Percentiles rank a stretch among this genome's conserved stretches.
phyloP scores from a whole-genome alignment of 2,888 invertebrate genomes.

The Lochmaea crataegi region DNA sequence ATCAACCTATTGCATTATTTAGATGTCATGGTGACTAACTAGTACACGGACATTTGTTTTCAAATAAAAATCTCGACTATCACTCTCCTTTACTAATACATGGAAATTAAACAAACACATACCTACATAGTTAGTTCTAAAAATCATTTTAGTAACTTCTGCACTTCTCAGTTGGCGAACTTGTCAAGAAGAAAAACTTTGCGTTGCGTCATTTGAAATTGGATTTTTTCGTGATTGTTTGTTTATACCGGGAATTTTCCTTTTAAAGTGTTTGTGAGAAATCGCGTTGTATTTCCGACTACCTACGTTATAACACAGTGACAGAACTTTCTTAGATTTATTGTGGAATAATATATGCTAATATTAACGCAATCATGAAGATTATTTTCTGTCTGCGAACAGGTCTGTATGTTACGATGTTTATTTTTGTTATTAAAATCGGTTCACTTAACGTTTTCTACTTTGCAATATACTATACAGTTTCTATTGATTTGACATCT shows the following conservation, averaged over 20 bases:
- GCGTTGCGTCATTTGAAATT: constrained; percentile 29
- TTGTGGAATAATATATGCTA: neutral
- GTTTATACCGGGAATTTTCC: constrained; percentile 17
- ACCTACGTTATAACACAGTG: neutral
- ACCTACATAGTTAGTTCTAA: neutral
- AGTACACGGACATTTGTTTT: no score
- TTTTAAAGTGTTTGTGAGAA: constrained; percentile 19
- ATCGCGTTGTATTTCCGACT: neutral
- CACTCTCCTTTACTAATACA: neutral
- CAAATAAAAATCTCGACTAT: neutral
- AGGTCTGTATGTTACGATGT: constrained; percentile 18
- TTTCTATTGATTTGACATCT: neutral
- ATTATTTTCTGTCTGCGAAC: constrained; percentile 18
- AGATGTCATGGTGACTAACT: no score
- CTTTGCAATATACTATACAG: neutral
- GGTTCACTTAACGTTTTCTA: neutral
- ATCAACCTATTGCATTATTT: no score
- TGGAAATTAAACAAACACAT: neutral
- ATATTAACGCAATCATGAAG: constrained; percentile 16
- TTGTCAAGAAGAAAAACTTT: constrained; percentile 4
- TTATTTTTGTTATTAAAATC: constrained; percentile 1
- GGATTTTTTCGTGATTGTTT: constrained; percentile 32
- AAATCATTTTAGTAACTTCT: neutral
- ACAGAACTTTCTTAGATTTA: neutral
- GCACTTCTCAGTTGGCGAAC: constrained; percentile 6